Percentiles rank a stretch among this genome's conserved stretches.
Conservation (phyloP, 2,888 invertebrate genomes). For the Athetis lepigone region DNA sequence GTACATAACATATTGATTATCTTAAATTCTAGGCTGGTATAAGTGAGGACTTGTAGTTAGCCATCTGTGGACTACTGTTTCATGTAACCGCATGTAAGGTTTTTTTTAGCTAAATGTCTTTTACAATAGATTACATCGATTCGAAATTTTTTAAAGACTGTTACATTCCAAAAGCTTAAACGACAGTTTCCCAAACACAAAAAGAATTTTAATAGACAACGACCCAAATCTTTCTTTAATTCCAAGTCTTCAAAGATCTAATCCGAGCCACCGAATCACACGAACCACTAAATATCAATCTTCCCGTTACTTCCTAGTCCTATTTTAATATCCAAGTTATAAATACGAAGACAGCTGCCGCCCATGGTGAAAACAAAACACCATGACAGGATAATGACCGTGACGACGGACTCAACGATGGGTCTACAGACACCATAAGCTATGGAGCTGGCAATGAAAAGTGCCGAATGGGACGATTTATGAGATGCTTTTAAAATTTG, state of each 20-base stretch:
- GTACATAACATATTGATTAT: no score
- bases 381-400: constrained; percentile 66
- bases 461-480: constrained; percentile 21
- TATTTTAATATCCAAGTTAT: constrained; percentile 62
- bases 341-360: constrained; percentile 68
- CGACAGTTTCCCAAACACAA: neutral
- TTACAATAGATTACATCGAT: no score
- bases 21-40: no score
- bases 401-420: constrained; percentile 65
- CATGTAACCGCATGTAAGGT: no score
- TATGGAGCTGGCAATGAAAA: constrained; percentile 36
- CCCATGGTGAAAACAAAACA: constrained; percentile 67
- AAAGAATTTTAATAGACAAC: constrained; percentile 9
- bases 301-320: constrained; percentile 62
- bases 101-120: no score
- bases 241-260: constrained; percentile 4
- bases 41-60: no score
- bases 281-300: constrained; percentile 44
- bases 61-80: no score
- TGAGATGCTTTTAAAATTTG: constrained; percentile 4
- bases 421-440: constrained; percentile 63
- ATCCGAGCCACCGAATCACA: constrained; percentile 21
- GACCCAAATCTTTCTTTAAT: constrained; percentile 16
- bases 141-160: no score
- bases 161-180: constrained; percentile 6